phyloP scores from a whole-genome alignment of 2,888 invertebrate species.

The Phyllotreta striolata region DNA sequence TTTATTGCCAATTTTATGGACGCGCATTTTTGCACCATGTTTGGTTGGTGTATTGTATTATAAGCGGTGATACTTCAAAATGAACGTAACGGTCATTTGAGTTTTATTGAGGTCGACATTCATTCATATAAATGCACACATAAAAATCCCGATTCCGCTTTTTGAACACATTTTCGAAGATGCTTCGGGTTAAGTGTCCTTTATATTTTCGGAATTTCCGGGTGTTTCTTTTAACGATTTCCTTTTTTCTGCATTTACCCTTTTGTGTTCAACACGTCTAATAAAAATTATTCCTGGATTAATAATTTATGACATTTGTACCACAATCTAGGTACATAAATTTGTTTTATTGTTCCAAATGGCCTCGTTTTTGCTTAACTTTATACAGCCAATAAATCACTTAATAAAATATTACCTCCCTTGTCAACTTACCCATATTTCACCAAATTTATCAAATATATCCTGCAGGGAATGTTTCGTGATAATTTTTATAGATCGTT shows the following conservation, averaged over 20 bases:
- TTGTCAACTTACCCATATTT: conserved; percentile 17
- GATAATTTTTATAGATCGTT: conserved; percentile 37
- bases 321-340: too few species aligned
- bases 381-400: neutral
- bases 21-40: conserved; percentile 35
- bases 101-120: conserved; percentile 29
- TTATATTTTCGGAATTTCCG: too few species aligned
- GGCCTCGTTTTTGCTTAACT: neutral
- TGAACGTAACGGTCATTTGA: conserved; percentile 27
- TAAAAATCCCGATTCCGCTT: conserved; percentile 19
- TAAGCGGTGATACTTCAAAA: conserved; percentile 30
- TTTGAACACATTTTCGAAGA: neutral
- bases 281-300: too few species aligned
- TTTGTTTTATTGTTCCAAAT: too few species aligned
- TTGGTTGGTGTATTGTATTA: conserved; percentile 31
- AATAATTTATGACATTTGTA: too few species aligned
- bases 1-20: conserved; percentile 39
- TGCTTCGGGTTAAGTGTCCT: too few species aligned
- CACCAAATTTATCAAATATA: conserved; percentile 20
- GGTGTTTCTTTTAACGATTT: too few species aligned
- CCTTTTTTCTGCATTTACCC: too few species aligned
- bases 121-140: conserved; percentile 21
- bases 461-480: conserved; percentile 24
- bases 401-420: conserved; percentile 5
- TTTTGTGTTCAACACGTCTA: too few species aligned